Evolutionary conservation across 1,140 invertebrate species (phyloP).

Genomic region (Calycopis cecrops): DNA sequence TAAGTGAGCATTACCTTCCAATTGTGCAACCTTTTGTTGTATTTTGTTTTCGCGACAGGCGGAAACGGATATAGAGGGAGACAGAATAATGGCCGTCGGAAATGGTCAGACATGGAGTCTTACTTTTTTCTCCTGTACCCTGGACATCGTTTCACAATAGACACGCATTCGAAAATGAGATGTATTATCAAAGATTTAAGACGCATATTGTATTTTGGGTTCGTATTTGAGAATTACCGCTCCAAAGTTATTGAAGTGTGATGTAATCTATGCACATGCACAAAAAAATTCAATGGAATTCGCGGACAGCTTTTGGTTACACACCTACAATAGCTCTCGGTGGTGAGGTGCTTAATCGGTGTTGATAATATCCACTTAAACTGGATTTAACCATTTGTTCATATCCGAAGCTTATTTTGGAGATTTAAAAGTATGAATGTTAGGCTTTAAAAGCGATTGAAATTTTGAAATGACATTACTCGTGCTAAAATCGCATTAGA

Average conservation of each 20-base stretch:
- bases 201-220: neutral
- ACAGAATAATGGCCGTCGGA: slow-evolving; percentile 74
- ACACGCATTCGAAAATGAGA: slow-evolving; percentile 18
- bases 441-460: too few species aligned
- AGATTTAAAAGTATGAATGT: too few species aligned
- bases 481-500: too few species aligned
- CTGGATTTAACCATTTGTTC: too few species aligned
- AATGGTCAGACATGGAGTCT: slow-evolving; percentile 72
- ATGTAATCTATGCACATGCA: slow-evolving; percentile 36
- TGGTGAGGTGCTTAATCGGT: too few species aligned
- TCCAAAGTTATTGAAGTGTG: too few species aligned
- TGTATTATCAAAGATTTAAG: slow-evolving; percentile 35
- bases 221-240: too few species aligned
- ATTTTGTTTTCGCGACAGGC: slow-evolving; percentile 71
- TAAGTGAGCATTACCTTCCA: slow-evolving; percentile 26
- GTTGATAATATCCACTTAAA: too few species aligned
- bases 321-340: too few species aligned
- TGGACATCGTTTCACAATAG: slow-evolving; percentile 62
- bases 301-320: slow-evolving; percentile 3
- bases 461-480: too few species aligned
- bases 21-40: slow-evolving; percentile 42
- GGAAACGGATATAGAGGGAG: slow-evolving; percentile 73
- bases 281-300: slow-evolving; percentile 27
- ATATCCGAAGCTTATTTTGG: too few species aligned
- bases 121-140: slow-evolving; percentile 60